A percentile compares a stretch with the other conserved stretches of the same genome.
Conservation (phyloP, 2,888 invertebrate genomes). For the Kryphioiulus occultus region DNA sequence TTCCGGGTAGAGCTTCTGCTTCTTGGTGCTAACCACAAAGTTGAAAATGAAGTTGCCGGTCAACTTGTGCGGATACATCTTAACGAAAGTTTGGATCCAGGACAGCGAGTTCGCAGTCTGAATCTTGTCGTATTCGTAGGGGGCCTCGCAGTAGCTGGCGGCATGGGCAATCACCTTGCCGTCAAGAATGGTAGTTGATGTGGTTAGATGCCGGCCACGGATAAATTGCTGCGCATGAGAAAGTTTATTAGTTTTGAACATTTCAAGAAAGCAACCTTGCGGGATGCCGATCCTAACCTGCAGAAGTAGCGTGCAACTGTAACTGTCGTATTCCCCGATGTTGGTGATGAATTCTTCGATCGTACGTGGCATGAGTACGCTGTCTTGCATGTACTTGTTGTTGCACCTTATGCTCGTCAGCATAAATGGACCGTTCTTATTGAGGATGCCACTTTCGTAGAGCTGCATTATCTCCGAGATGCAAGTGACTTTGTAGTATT, state of each 20-base stretch:
- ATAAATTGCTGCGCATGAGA: conserved; percentile 46
- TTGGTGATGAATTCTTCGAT: conserved; percentile 51
- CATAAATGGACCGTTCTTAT: conserved; percentile 48
- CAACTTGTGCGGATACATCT: conserved; percentile 49
- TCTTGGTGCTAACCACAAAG: conserved; percentile 50
- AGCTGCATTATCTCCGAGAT: conserved; percentile 51
- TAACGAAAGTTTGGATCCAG: conserved; percentile 51
- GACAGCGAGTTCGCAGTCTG: conserved; percentile 44
- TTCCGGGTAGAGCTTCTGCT: conserved; percentile 50
- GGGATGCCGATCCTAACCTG: conserved; percentile 27
- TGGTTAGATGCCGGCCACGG: conserved; percentile 45
- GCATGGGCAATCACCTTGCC: conserved; percentile 50
- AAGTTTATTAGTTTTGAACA: background rate
- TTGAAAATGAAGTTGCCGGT: conserved; percentile 52
- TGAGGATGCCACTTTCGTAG: conserved; percentile 50
- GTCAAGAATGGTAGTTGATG: conserved; percentile 50
- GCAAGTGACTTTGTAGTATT: conserved; percentile 50
- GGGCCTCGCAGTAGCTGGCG: conserved; percentile 47
- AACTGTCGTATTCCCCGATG: conserved; percentile 51
- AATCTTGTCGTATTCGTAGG: conserved; percentile 49
- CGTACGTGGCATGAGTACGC: conserved; percentile 48
- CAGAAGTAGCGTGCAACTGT: conserved; percentile 49
- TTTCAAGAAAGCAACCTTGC: background rate
- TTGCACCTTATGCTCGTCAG: conserved; percentile 51
- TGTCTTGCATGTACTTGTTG: conserved; percentile 51